These are phyloP conservation scores for Anadara kagoshimensis DNA, from an alignment of 1,140 invertebrate species.

Conservation along the genomic window DNA sequence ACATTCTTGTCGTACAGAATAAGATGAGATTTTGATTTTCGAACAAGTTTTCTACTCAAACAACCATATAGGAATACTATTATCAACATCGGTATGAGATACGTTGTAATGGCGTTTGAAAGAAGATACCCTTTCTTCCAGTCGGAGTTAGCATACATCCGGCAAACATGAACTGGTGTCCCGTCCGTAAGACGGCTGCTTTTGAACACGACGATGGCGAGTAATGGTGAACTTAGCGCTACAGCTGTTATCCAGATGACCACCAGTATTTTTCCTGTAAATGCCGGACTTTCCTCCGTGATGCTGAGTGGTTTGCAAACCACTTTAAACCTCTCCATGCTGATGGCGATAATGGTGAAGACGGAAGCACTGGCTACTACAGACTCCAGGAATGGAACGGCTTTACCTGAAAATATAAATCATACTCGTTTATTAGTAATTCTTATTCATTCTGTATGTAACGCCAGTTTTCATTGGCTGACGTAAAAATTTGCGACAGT, in stretches of 20 bases:
- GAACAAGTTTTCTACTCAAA: constrained; percentile 24
- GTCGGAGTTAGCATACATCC: constrained; percentile 4
- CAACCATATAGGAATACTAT: constrained; percentile 27
- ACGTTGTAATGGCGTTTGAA: not conserved
- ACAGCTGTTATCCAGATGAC: constrained; percentile 34
- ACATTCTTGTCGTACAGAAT: constrained; percentile 8
- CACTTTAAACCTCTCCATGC: constrained; percentile 95
- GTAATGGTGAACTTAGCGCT: constrained; percentile 27
- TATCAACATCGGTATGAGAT: constrained; percentile 25
- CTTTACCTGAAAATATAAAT: constrained; percentile 77
- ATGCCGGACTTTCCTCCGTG: constrained; percentile 1
- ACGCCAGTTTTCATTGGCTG: too few relatives aligned
- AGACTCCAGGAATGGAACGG: constrained; percentile 94
- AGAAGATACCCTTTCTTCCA: constrained; percentile 20
- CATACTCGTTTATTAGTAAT: too few relatives aligned
- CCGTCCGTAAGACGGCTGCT: constrained; percentile 25
- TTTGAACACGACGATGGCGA: constrained; percentile 28
- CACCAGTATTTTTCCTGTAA: constrained; percentile 20
- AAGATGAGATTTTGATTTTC: not conserved
- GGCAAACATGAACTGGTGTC: constrained; percentile 36
- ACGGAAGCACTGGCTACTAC: constrained; percentile 94
- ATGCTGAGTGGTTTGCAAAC: constrained; percentile 90
- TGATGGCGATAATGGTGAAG: constrained; percentile 89
- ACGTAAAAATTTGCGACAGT: too few relatives aligned
- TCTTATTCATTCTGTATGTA: too few relatives aligned